Conservation (phyloP, 1,140 invertebrate genomes). For the Caenorhabditis inopinata region DNA sequence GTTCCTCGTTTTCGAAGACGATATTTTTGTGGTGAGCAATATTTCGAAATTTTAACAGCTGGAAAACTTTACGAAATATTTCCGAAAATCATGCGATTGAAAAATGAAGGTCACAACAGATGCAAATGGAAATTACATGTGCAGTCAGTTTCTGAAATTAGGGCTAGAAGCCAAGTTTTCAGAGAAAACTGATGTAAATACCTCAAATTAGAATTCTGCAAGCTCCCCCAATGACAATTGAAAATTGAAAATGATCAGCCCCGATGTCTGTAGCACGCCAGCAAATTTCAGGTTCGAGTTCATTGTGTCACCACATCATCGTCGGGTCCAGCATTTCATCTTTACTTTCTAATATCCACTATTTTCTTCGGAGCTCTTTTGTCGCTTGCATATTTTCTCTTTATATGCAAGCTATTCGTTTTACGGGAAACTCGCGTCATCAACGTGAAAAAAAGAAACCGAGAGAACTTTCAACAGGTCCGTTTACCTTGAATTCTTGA, state of each 20-base stretch:
- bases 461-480: slow-evolving; percentile 28
- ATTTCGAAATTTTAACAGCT: not conserved
- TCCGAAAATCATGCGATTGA: too few relatives aligned
- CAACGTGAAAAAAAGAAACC: slow-evolving; percentile 1
- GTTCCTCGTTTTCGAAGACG: slow-evolving; percentile 34
- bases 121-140: too few relatives aligned
- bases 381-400: slow-evolving; percentile 11
- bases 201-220: too few relatives aligned
- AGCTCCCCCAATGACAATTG: too few relatives aligned
- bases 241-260: too few relatives aligned
- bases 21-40: slow-evolving; percentile 20
- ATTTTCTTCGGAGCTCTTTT: slow-evolving; percentile 15
- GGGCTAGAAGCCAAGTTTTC: too few relatives aligned
- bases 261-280: too few relatives aligned
- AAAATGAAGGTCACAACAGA: too few relatives aligned
- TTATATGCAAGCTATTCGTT: slow-evolving; percentile 35
- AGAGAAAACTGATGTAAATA: too few relatives aligned
- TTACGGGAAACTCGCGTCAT: not conserved
- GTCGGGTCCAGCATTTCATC: slow-evolving; percentile 35
- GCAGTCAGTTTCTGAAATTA: too few relatives aligned
- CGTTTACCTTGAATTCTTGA: not conserved
- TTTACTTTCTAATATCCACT: slow-evolving; percentile 36
- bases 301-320: slow-evolving; percentile 41
- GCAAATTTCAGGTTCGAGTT: slow-evolving; percentile 26
- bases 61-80: too few relatives aligned